Evolutionary conservation across 2,797 vertebrate genomes (phyloP).

Genomic region (Sebastes vulpes): DNA sequence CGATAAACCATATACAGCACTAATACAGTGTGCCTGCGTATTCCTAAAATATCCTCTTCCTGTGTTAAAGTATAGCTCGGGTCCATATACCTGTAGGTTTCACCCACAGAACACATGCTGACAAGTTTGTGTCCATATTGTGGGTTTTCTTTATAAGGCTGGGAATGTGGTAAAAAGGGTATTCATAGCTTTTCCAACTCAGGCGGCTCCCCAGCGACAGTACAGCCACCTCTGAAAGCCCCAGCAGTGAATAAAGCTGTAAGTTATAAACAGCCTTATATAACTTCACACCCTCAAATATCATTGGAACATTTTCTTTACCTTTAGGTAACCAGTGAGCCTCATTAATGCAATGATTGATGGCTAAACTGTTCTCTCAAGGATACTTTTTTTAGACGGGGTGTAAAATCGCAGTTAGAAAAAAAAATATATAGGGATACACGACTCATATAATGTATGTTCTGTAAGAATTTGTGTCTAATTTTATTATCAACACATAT

Average conservation of each 20-base stretch:
- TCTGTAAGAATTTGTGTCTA: neutral
- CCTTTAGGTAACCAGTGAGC: constrained; percentile 50
- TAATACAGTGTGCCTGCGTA: neutral
- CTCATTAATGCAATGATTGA: constrained; percentile 64
- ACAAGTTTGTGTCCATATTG: constrained; percentile 62
- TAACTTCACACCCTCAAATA: constrained; percentile 74
- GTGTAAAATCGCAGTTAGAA: constrained; percentile 25
- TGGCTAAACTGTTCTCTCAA: constrained; percentile 38
- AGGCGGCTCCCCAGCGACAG: constrained; percentile 57
- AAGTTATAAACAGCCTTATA: constrained; percentile 73
- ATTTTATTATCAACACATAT: constrained; percentile 2
- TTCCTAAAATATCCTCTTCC: constrained; percentile 5
- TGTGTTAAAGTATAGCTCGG: neutral
- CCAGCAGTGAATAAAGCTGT: constrained; percentile 63
- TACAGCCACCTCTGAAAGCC: constrained; percentile 56
- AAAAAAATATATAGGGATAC: neutral
- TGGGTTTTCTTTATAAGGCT: constrained; percentile 62
- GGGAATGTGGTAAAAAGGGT: constrained; percentile 66
- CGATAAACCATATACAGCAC: neutral
- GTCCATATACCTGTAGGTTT: constrained; percentile 20
- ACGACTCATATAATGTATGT: constrained; percentile 2
- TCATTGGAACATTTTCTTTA: constrained; percentile 58
- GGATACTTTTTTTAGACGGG: constrained; percentile 18
- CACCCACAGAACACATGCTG: constrained; percentile 24
- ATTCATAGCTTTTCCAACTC: constrained; percentile 76